These are phyloP conservation scores for Lepus europaeus DNA, from an alignment of 2,113 vertebrate genomes.

Conservation along the genomic window DNA sequence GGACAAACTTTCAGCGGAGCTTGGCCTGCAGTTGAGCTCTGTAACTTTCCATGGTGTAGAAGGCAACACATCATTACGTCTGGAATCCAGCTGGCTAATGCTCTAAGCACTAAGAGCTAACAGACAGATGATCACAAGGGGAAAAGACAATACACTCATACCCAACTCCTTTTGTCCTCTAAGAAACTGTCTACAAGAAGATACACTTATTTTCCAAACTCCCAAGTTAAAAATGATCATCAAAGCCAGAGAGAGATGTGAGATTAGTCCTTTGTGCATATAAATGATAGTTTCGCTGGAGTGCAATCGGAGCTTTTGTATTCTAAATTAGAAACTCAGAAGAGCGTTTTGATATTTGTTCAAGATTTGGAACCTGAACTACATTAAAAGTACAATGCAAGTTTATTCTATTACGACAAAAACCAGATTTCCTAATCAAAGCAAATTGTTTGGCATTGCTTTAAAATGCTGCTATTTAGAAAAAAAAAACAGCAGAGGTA, in stretches of 20 bases:
- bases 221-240: slow-evolving; percentile 68
- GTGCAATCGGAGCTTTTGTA: slow-evolving; percentile 71
- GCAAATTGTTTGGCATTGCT: slow-evolving; percentile 84
- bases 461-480: slow-evolving; percentile 84
- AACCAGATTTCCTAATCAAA: slow-evolving; percentile 88
- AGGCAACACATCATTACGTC: slow-evolving; percentile 77
- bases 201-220: slow-evolving; percentile 68
- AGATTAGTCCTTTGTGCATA: slow-evolving; percentile 67
- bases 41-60: slow-evolving; percentile 84
- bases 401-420: slow-evolving; percentile 84
- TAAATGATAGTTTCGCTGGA: slow-evolving; percentile 68
- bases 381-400: slow-evolving; percentile 81
- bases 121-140: slow-evolving; percentile 67
- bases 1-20: slow-evolving; percentile 70
- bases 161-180: slow-evolving; percentile 76
- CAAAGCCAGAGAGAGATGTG: slow-evolving; percentile 45
- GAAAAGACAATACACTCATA: slow-evolving; percentile 44
- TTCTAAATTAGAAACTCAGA: slow-evolving; percentile 73
- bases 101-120: slow-evolving; percentile 63
- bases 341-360: slow-evolving; percentile 72
- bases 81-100: slow-evolving; percentile 79
- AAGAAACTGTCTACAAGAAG: slow-evolving; percentile 77
- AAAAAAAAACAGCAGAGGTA: slow-evolving; percentile 83
- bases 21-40: slow-evolving; percentile 76
- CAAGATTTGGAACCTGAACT: slow-evolving; percentile 78